Conservation (phyloP, 1,140 invertebrate genomes). For the Archegozetes longisetosus region DNA sequence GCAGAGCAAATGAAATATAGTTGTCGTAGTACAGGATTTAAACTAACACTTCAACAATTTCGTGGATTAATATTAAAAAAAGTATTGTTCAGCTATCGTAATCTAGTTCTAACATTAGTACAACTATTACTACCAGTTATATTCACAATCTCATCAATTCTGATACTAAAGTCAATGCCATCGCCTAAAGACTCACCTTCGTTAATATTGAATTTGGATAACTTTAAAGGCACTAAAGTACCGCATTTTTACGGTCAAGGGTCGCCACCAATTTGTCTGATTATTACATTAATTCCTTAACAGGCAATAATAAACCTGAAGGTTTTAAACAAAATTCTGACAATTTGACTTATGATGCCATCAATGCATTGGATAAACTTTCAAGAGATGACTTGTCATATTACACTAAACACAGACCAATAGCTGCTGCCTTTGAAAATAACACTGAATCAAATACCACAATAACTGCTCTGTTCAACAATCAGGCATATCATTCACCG, state of each 20-base stretch:
- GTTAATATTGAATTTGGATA: too few relatives aligned
- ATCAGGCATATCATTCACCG: conserved; percentile 46
- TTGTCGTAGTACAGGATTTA: background rate
- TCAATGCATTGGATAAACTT: background rate
- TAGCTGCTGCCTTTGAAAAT: conserved; percentile 16
- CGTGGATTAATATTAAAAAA: conserved; percentile 3
- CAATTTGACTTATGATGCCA: background rate
- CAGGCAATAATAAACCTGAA: too few relatives aligned
- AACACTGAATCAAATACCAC: background rate
- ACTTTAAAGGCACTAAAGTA: too few relatives aligned
- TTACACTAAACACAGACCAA: conserved; percentile 22
- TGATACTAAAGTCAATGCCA: background rate
- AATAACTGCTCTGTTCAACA: conserved; percentile 31
- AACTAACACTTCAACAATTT: background rate
- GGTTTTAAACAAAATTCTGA: background rate
- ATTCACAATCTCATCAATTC: background rate
- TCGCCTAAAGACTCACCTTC: too few relatives aligned
- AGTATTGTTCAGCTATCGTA: background rate
- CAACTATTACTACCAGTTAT: background rate
- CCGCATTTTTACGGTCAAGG: conserved; percentile 1
- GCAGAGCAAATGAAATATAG: background rate
- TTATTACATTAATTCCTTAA: too few relatives aligned
- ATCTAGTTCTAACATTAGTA: conserved; percentile 6
- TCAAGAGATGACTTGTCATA: background rate
- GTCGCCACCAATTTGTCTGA: background rate